Conservation (phyloP, 2,113 vertebrate species). For the Brachyistius frenatus region DNA sequence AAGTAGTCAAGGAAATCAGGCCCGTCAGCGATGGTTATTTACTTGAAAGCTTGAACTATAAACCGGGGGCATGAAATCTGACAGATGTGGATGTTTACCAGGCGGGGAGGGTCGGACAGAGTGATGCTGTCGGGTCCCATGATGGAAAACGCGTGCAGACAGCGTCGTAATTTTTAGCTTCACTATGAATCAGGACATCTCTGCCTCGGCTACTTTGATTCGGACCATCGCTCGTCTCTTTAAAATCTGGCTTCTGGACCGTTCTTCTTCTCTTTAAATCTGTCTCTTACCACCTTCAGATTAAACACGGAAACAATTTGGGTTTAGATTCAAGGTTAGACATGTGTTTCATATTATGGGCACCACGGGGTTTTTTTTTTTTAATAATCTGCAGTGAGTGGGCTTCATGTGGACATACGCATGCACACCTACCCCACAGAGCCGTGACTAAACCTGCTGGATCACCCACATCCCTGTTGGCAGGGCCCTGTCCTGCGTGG, state of each 20-base stretch:
- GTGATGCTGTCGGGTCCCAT: no score
- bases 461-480: slow-evolving; percentile 61
- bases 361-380: background rate
- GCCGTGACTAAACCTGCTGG: slow-evolving; percentile 64
- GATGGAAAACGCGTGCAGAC: no score
- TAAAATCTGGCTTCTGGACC: no score
- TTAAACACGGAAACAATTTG: background rate
- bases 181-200: no score
- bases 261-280: no score
- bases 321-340: background rate
- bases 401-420: slow-evolving; percentile 10
- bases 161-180: no score
- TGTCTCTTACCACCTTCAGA: no score
- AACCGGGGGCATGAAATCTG: background rate
- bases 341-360: background rate
- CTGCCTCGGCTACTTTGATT: no score
- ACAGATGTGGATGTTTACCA: slow-evolving; percentile 1
- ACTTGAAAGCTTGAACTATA: background rate
- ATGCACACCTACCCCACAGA: slow-evolving; percentile 33
- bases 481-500: slow-evolving; percentile 56
- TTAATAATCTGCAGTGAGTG: slow-evolving; percentile 8
- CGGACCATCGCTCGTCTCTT: no score
- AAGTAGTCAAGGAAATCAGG: background rate
- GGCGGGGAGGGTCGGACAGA: background rate
- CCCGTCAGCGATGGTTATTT: background rate